phyloP scores from a whole-genome alignment of 1,140 invertebrate genomes.

The Drosophila melanogaster region DNA sequence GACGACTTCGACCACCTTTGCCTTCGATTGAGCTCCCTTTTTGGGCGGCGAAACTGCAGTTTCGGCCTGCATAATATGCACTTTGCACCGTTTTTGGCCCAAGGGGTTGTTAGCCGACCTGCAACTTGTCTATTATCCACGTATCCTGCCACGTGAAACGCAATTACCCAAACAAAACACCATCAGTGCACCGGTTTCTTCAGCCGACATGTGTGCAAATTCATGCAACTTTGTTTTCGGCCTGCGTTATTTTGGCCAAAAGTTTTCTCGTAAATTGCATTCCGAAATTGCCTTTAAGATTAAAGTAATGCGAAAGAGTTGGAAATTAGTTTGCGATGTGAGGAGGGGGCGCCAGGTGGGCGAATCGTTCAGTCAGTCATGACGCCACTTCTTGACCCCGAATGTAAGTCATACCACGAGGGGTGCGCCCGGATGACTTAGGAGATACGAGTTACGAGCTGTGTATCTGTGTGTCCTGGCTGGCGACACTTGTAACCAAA shows the following conservation, averaged over 20 bases:
- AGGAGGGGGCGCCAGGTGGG: constrained; percentile 33
- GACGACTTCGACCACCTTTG: constrained; percentile 22
- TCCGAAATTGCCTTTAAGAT: constrained; percentile 75
- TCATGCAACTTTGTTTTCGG: constrained; percentile 66
- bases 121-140: constrained; percentile 49
- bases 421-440: constrained; percentile 70
- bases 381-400: constrained; percentile 75
- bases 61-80: constrained; percentile 78
- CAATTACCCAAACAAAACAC: constrained; percentile 72
- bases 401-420: constrained; percentile 48
- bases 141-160: constrained; percentile 41
- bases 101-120: constrained; percentile 38
- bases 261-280: constrained; percentile 70
- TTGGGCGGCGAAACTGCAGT: constrained; percentile 61
- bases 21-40: constrained; percentile 1
- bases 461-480: constrained; percentile 19
- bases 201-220: constrained; percentile 65
- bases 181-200: constrained; percentile 45
- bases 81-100: constrained; percentile 41
- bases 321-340: constrained; percentile 46
- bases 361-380: constrained; percentile 20
- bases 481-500: constrained; percentile 72
- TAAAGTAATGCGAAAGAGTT: constrained; percentile 61
- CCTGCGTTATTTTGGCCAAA: constrained; percentile 51
- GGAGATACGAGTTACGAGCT: constrained; percentile 55